Base-by-base conservation (phyloP, 2,888 invertebrate species). In the Ischnus inquisitorius region DNA sequence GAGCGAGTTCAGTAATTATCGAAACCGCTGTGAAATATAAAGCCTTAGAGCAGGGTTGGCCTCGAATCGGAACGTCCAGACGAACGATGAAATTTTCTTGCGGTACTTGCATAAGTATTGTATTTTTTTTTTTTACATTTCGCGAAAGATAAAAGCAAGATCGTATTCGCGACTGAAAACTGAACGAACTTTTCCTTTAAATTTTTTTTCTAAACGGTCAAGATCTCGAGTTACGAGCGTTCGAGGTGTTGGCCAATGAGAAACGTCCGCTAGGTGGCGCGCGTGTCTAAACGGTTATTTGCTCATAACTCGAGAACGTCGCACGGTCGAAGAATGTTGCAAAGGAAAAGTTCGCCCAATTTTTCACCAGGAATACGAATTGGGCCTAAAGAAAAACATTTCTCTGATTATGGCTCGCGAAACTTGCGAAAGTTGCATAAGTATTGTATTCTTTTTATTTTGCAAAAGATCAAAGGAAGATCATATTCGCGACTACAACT, bases 231-330 rank as follows among this genome's bases (percentile, higher is more conserved):
- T 69, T 46, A 69, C 48, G 14, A 54, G 22, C 2, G n/a, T 3
- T 46, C n/a, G 46, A 46, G 12, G 46, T 46, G 1, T 1, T n/a
- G 3, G 46, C 46, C 46, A 12, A 46, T 46, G 46, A 12, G 46
- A 12, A 1, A 46, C n/a, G n/a, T 12, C 12, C 46, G 14, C 10
- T 46, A 46, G 46, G 12, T 46, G 46, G 46, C 46, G 46, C n/a
- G 46, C n/a, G n/a, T n/a, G 46, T 46, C 46, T 34, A 8, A n/a
- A 46, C 72, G 14, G 39, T 16, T 25, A 22, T 57, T 72, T 34
- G 8, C 14, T 22, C 16, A 6, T 34, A 39, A 28, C 51, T 39
- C 57, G 54, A 72, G 28, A 72, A 57, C 54, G 41, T 54, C 54
- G 28, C 57, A 12, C 48, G 28, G 3, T 22, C n/a, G 25, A 51